These are phyloP conservation scores for Rhogogaster chlorosoma DNA, from an alignment of 2,888 invertebrate species.

Conservation along the genomic window DNA sequence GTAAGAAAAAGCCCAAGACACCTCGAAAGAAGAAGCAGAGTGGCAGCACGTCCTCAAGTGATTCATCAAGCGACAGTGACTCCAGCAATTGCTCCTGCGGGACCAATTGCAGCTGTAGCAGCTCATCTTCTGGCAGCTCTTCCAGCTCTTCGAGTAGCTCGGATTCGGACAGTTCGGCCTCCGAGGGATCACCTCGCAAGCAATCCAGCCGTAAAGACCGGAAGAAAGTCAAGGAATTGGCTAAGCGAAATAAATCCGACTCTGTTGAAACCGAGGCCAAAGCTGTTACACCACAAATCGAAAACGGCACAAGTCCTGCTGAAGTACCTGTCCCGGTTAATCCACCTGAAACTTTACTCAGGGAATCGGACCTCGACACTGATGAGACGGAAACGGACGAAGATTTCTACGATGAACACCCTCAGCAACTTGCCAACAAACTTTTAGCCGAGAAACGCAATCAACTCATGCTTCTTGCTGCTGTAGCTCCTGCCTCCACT, in stretches of 20 bases:
- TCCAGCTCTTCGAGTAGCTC: slow-evolving; percentile 81
- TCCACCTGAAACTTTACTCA: slow-evolving; percentile 82
- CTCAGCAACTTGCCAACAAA: slow-evolving; percentile 87
- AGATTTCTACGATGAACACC: slow-evolving; percentile 92
- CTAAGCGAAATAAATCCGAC: slow-evolving; percentile 67
- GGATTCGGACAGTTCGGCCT: slow-evolving; percentile 82
- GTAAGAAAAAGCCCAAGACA: slow-evolving; percentile 69
- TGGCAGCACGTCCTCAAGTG: slow-evolving; percentile 85
- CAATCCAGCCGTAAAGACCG: slow-evolving; percentile 76
- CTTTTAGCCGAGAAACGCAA: slow-evolving; percentile 87
- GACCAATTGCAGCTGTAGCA: slow-evolving; percentile 91
- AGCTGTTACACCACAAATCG: slow-evolving; percentile 24
- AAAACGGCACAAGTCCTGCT: slow-evolving; percentile 67
- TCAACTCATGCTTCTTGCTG: slow-evolving; percentile 83
- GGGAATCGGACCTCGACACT: slow-evolving; percentile 92
- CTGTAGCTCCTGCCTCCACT: slow-evolving; percentile 80
- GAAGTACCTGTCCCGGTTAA: slow-evolving; percentile 76
- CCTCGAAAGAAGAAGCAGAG: slow-evolving; percentile 73
- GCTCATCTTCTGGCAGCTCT: slow-evolving; percentile 85
- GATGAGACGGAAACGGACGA: slow-evolving; percentile 92
- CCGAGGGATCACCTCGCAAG: slow-evolving; percentile 79
- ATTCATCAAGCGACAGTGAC: slow-evolving; percentile 87
- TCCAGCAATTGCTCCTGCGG: slow-evolving; percentile 90
- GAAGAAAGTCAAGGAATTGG: slow-evolving; percentile 77
- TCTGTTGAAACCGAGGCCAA: slow-evolving; percentile 44